Conservation (phyloP, 2,888 invertebrate species). For the Chloroclystis v-ata region DNA sequence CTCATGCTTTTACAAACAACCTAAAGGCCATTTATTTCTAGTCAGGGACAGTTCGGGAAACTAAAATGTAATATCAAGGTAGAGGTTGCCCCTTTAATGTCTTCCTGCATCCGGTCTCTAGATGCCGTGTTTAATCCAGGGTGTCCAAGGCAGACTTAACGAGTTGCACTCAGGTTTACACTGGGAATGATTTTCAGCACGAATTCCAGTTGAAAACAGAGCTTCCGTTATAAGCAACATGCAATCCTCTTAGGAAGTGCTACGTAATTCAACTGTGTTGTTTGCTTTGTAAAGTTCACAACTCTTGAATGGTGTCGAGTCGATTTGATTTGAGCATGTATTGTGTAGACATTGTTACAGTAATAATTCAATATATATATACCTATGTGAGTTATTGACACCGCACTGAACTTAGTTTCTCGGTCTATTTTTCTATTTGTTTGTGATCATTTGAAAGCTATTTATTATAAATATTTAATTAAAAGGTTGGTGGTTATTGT, state of each 20-base stretch:
- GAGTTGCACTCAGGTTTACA: constrained; percentile 30
- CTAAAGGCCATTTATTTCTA: too few relatives aligned
- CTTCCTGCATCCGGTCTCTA: constrained; percentile 4
- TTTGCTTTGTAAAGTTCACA: not conserved
- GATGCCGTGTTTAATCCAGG: constrained; percentile 46
- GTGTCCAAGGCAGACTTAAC: constrained; percentile 38
- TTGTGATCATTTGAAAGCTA: too few relatives aligned
- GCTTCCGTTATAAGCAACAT: not conserved
- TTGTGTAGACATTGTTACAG: too few relatives aligned
- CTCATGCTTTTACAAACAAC: too few relatives aligned
- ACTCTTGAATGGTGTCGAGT: not conserved
- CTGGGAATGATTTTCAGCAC: constrained; percentile 28
- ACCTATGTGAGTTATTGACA: too few relatives aligned
- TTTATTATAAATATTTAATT: too few relatives aligned
- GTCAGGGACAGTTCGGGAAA: too few relatives aligned
- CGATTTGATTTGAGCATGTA: too few relatives aligned
- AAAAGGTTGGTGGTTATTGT: too few relatives aligned
- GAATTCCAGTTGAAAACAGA: constrained; percentile 13
- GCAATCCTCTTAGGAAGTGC: not conserved
- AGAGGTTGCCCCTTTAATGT: not conserved
- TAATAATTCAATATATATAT: too few relatives aligned
- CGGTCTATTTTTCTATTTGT: too few relatives aligned
- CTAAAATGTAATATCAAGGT: not conserved
- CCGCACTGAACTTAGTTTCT: too few relatives aligned
- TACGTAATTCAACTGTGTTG: not conserved